These are phyloP conservation scores for Drosophila mettleri DNA, from an alignment of 2,888 invertebrate species.

Conservation along the genomic window DNA sequence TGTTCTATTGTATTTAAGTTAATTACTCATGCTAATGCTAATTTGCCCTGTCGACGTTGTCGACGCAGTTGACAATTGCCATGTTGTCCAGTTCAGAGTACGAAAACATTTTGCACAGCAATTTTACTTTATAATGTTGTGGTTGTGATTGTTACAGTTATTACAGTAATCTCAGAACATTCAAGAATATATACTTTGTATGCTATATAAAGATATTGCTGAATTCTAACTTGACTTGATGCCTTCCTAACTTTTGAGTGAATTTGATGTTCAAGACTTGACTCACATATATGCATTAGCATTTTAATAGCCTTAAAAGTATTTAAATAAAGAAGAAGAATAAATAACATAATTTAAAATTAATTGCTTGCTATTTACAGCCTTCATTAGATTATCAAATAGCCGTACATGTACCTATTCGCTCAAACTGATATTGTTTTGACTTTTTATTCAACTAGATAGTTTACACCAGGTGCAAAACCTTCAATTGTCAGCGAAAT, in stretches of 20 bases:
- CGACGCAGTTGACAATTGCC: conserved; percentile 61
- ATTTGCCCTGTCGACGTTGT: conserved; percentile 55
- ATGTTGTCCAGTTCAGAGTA: conserved; percentile 25
- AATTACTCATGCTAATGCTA: conserved; percentile 80
- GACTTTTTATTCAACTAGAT: not conserved
- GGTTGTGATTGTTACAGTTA: conserved; percentile 2
- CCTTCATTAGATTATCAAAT: too few relatives aligned
- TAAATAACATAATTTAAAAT: too few relatives aligned
- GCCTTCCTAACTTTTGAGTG: too few relatives aligned
- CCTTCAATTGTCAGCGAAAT: conserved; percentile 22
- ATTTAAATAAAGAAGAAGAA: too few relatives aligned
- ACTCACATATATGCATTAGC: too few relatives aligned
- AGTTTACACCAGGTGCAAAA: not conserved
- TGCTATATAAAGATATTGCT: too few relatives aligned
- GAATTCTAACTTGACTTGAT: too few relatives aligned
- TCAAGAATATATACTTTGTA: not conserved
- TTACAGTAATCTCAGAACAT: conserved; percentile 22
- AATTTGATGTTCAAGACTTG: too few relatives aligned
- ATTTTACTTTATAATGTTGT: conserved; percentile 19
- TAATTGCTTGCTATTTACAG: too few relatives aligned
- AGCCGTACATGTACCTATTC: too few relatives aligned
- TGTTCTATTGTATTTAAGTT: conserved; percentile 80
- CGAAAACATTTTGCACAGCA: conserved; percentile 16
- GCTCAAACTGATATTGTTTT: too few relatives aligned
- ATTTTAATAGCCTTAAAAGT: too few relatives aligned